Conservation (phyloP, 2,113 vertebrate genomes). For the Girardinichthys multiradiatus region DNA sequence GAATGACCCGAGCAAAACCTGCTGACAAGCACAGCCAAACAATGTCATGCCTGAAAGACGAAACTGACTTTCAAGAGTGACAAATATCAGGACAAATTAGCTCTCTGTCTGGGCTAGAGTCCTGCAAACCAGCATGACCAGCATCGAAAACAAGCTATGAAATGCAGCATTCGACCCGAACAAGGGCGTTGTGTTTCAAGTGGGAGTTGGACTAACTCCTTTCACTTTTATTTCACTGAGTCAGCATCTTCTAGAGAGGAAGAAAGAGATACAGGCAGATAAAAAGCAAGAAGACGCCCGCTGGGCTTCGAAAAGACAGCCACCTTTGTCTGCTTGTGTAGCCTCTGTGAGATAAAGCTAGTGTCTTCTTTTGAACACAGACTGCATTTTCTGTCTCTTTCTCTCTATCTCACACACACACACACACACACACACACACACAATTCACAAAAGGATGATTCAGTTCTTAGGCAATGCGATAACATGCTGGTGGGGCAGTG, state of each 20-base stretch:
- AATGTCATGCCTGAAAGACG: constrained; percentile 31
- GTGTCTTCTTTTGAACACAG: constrained; percentile 40
- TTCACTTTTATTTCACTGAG: constrained; percentile 59
- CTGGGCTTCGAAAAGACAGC: constrained; percentile 44
- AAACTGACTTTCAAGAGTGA: constrained; percentile 35
- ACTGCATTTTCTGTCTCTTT: constrained; percentile 19
- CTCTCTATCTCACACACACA: constrained; percentile 13
- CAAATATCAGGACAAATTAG: constrained; percentile 31
- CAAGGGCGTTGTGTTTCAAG: constrained; percentile 37
- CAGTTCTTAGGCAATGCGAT: constrained; percentile 63
- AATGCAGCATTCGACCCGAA: constrained; percentile 13
- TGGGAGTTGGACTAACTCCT: constrained; percentile 38
- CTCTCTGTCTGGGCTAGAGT: constrained; percentile 5
- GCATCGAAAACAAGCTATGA: constrained; percentile 29
- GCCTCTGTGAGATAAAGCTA: constrained; percentile 45
- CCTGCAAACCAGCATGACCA: constrained; percentile 12
- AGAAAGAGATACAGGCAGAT: constrained; percentile 33
- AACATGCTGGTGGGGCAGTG: constrained; percentile 47
- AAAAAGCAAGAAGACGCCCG: constrained; percentile 26
- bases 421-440: constrained; percentile 26
- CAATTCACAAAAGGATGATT: constrained; percentile 46
- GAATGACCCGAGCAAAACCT: constrained; percentile 29
- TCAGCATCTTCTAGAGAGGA: constrained; percentile 53
- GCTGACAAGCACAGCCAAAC: constrained; percentile 38
- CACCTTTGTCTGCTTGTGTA: constrained; percentile 56